phyloP scores from a whole-genome alignment of 2,888 invertebrate species.

The Aleiodes testaceus region DNA sequence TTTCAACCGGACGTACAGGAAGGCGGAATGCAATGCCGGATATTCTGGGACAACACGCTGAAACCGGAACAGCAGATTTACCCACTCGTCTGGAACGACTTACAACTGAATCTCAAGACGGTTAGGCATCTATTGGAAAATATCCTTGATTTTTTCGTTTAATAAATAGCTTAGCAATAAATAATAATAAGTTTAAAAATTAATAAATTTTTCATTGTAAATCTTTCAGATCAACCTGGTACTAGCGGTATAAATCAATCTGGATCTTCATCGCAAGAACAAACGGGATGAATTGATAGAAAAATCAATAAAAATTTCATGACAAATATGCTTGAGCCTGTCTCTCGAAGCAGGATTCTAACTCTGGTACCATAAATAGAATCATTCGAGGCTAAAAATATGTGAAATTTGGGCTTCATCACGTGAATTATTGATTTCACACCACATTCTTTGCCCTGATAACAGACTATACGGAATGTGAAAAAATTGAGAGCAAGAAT shows the following conservation, averaged over 20 bases:
- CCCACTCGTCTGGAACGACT: slow-evolving; percentile 84
- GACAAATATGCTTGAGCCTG: slow-evolving; percentile 33
- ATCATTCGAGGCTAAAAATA: background rate
- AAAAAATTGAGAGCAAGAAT: slow-evolving; percentile 6
- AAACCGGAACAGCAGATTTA: slow-evolving; percentile 84
- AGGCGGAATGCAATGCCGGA: slow-evolving; percentile 91
- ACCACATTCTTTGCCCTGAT: background rate
- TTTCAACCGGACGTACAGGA: slow-evolving; percentile 89
- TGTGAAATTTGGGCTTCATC: background rate
- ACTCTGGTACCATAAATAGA: slow-evolving; percentile 36
- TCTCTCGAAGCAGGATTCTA: slow-evolving; percentile 17
- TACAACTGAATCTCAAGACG: slow-evolving; percentile 76
- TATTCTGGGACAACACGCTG: slow-evolving; percentile 83
- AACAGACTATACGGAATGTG: no score
- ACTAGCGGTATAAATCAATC: slow-evolving; percentile 58
- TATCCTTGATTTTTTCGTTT: no score
- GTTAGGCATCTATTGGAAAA: slow-evolving; percentile 42
- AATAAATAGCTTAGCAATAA: no score
- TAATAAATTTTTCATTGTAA: background rate
- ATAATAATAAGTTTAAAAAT: background rate
- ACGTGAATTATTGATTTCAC: background rate
- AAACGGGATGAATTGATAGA: slow-evolving; percentile 57
- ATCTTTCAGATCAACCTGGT: slow-evolving; percentile 58
- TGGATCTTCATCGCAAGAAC: slow-evolving; percentile 57
- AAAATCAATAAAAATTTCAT: slow-evolving; percentile 27